Percentiles rank a stretch among this genome's conserved stretches.
phyloP scores from a whole-genome alignment of 2,113 vertebrate genomes.

The Turdus rufiventris region DNA sequence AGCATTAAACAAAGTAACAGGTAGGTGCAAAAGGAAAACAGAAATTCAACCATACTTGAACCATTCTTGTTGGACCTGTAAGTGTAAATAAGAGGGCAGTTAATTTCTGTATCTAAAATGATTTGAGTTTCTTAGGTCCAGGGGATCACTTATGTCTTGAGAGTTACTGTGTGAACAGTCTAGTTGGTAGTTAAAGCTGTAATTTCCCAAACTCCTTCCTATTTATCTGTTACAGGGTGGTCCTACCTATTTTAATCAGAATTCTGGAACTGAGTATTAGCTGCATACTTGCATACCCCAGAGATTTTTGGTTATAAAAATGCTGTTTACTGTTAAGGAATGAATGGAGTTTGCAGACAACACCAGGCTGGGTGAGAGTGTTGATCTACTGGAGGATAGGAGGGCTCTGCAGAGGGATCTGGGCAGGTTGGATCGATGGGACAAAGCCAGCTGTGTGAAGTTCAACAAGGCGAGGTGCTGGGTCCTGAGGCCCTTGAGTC shows the following conservation, averaged over 20 bases:
- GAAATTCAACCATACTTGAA: neutral
- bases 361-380: neutral
- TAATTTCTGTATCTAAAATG: neutral
- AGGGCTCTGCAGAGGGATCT: neutral
- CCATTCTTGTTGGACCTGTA: neutral
- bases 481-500: neutral
- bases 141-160: neutral
- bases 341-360: neutral
- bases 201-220: neutral
- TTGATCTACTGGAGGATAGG: neutral
- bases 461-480: neutral
- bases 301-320: neutral
- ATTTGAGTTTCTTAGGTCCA: neutral
- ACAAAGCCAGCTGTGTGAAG: neutral
- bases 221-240: neutral
- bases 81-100: neutral
- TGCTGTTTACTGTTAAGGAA: neutral
- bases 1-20: neutral
- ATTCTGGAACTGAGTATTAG: neutral
- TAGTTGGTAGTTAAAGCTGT: neutral
- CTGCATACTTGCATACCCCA: neutral
- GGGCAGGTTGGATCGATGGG: neutral
- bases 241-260: neutral
- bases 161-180: neutral
- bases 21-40: neutral